Evolutionary conservation across 2,113 vertebrate genomes (phyloP), one percentile per base, ranked within the genome.

Genomic region (Corapipo altera): DNA sequence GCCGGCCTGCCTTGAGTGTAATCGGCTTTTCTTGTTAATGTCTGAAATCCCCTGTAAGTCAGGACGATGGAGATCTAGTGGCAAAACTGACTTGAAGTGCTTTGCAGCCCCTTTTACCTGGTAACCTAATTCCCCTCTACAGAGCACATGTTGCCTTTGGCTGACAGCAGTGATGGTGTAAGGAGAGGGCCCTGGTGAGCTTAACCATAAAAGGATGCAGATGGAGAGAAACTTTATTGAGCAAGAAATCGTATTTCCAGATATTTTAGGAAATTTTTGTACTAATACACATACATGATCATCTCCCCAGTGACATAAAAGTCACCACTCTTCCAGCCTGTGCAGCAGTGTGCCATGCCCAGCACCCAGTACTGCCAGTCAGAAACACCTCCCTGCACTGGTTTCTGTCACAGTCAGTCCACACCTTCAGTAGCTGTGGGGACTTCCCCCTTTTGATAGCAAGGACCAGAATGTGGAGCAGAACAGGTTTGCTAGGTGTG

Each of bases 1-100:
- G 54, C 43, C 54, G 0, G 77, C 41, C 87, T 51, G 75, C 61
- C 85, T 74, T 33, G 24, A 7, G 1, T 6, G 20, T 96, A 95
- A 97, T 97, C 95, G 1, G 96, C 95, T 97, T 96, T 96, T 80
- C 95, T 92, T 44, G 82, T 93, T 95, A 96, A 71, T 8, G 75
- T 73, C 91, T 91, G 91, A 94, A 97, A 96, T 97, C 96, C 92
- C 75, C 79, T 71, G 8, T 81, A 78, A 96, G 95, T 80, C 95
- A 78, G 93, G 75, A 70, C 9, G 1, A 62, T 3, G 24, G 85
- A 78, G 75, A 69, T 71, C 82, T 9, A 6, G 69, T 28, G 69
- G 55, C 75, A 93, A 76, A 95, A 84, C 17, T 57, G 81, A 57
- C 75, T 35, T 59, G 67, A 67, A 90, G 82, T 64, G 55, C 72